A percentile compares a stretch with the other conserved stretches of the same genome.
phyloP scores from a whole-genome alignment of 37 sponge, comb jelly and placozoan genomes.

The Beroe forskalii region DNA sequence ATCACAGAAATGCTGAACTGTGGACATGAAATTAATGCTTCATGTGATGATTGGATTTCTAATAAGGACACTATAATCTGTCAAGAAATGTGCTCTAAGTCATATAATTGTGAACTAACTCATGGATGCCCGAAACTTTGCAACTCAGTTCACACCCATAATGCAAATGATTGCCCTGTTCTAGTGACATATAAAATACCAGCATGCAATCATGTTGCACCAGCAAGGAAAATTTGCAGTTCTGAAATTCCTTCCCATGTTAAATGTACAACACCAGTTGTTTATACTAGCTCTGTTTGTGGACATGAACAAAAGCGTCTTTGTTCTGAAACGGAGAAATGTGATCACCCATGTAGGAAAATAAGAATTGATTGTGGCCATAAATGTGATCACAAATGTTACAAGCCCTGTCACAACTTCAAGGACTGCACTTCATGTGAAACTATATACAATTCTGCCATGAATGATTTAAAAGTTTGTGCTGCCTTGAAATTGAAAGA shows the following conservation, averaged over 20 bases:
- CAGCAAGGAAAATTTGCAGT: neutral
- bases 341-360: constrained; percentile 69
- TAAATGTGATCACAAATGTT: constrained; percentile 72
- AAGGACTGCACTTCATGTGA: neutral
- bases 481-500: neutral
- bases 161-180: constrained; percentile 1
- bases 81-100: neutral
- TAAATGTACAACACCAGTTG: neutral
- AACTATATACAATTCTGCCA: constrained; percentile 72
- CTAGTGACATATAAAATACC: neutral
- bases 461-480: constrained; percentile 58
- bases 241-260: neutral
- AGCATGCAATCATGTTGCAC: neutral
- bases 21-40: constrained; percentile 66
- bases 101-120: neutral
- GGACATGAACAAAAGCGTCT: constrained; percentile 14
- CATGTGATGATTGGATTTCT: constrained; percentile 62
- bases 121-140: neutral
- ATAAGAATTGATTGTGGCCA: constrained; percentile 77
- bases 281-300: neutral
- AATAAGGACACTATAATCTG: neutral
- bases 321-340: constrained; percentile 36
- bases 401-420: constrained; percentile 43
- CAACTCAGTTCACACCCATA: neutral
- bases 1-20: constrained; percentile 69